These are phyloP conservation scores for Craterocephalus amniculus DNA, from an alignment of 2,797 vertebrate species.

Conservation along the genomic window DNA sequence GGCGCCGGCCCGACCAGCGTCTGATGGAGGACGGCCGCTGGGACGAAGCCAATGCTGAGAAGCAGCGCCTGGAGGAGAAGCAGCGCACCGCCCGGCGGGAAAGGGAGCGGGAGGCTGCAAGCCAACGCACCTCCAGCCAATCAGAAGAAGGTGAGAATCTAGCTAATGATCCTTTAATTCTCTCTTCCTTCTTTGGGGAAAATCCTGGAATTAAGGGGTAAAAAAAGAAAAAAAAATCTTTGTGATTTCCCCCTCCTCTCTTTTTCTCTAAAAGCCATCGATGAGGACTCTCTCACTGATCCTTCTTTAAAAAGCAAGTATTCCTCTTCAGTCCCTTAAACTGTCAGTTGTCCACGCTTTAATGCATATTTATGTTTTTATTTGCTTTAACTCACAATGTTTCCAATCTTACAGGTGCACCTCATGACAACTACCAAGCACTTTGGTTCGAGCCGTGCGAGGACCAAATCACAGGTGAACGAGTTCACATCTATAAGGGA, in stretches of 20 bases:
- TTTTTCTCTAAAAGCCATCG: constrained; percentile 82
- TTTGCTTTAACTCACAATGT: neutral
- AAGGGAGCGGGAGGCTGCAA: constrained; percentile 87
- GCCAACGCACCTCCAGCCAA: constrained; percentile 77
- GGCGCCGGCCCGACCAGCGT: constrained; percentile 91
- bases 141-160: constrained; percentile 86
- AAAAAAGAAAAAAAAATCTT: constrained; percentile 49
- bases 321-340: constrained; percentile 41
- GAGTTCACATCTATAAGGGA: constrained; percentile 89
- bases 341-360: constrained; percentile 3
- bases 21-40: constrained; percentile 95
- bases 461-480: constrained; percentile 89
- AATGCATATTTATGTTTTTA: neutral
- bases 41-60: constrained; percentile 95
- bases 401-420: constrained; percentile 75
- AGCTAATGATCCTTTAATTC: neutral
- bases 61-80: constrained; percentile 95
- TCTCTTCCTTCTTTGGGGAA: constrained; percentile 42
- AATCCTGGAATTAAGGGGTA: constrained; percentile 47
- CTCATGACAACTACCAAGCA: constrained; percentile 88
- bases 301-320: constrained; percentile 86
- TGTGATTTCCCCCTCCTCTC: constrained; percentile 42
- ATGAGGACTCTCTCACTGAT: constrained; percentile 83
- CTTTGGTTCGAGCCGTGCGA: constrained; percentile 91
- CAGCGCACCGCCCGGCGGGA: constrained; percentile 88